Percentiles rank a stretch among this genome's conserved stretches.
phyloP scores from a whole-genome alignment of 2,797 vertebrate species.

The Tachyglossus aculeatus region DNA sequence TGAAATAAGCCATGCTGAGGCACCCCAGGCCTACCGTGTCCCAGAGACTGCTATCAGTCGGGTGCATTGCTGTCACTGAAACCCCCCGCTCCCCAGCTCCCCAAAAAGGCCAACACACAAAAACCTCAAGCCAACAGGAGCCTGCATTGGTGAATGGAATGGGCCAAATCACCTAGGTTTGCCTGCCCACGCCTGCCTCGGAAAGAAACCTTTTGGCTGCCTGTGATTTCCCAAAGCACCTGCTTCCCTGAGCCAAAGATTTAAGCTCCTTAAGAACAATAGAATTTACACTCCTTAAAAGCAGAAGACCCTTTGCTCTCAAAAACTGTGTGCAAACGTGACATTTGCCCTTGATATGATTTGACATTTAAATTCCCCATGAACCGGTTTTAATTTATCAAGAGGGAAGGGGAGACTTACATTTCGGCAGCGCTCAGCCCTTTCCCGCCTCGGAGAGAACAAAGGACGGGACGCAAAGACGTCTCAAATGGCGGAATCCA shows the following conservation, averaged over 20 bases:
- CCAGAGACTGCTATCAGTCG: too few relatives aligned
- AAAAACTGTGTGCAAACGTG: not conserved
- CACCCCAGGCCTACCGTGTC: too few relatives aligned
- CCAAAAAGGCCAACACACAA: not conserved
- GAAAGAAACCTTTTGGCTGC: not conserved
- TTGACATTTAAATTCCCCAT: conserved; percentile 49
- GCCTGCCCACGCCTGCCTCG: too few relatives aligned
- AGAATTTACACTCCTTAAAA: conserved; percentile 16
- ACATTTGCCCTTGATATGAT: conserved; percentile 46
- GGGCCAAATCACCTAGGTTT: too few relatives aligned
- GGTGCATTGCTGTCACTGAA: too few relatives aligned
- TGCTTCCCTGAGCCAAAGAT: not conserved
- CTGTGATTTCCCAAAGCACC: not conserved
- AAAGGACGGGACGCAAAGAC: conserved; percentile 14
- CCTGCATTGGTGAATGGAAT: too few relatives aligned
- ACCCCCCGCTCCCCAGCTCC: too few relatives aligned
- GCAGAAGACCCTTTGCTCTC: conserved; percentile 21
- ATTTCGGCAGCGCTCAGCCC: conserved; percentile 18
- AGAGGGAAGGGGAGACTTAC: conserved; percentile 25
- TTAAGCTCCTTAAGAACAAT: conserved; percentile 15
- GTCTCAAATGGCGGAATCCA: too few relatives aligned
- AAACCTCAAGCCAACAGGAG: not conserved
- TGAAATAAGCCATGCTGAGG: conserved; percentile 2
- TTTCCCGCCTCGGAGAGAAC: conserved; percentile 30
- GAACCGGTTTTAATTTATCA: conserved; percentile 47